phyloP scores from a whole-genome alignment of 1,140 invertebrate species.

The Mya arenaria region DNA sequence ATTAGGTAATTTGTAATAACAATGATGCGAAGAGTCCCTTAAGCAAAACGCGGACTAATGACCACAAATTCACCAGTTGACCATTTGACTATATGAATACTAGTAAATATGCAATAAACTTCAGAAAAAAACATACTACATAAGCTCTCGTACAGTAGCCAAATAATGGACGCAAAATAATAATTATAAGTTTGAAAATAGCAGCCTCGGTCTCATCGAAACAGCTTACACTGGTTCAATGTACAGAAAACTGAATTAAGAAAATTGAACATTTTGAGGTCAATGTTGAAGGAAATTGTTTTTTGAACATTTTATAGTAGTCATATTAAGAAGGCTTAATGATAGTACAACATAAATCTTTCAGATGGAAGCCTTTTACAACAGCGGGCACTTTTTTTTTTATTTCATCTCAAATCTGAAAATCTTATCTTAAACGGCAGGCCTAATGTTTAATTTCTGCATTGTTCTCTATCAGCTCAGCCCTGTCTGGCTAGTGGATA shows the following conservation, averaged over 20 bases:
- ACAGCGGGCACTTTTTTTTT: background rate
- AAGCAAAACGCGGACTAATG: background rate
- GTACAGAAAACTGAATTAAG: background rate
- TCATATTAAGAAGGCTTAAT: constrained; percentile 1
- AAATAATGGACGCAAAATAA: no score
- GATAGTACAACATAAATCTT: constrained; percentile 14
- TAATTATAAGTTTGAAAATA: no score
- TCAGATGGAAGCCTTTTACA: background rate
- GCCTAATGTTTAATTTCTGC: constrained; percentile 1
- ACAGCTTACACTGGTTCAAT: no score
- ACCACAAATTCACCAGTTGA: background rate
- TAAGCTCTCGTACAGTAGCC: no score
- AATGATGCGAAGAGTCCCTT: no score
- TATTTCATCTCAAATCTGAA: constrained; percentile 1
- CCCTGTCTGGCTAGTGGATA: constrained; percentile 19
- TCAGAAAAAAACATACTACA: no score
- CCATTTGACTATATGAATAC: background rate
- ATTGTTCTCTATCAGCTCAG: constrained; percentile 24
- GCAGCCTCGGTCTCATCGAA: no score
- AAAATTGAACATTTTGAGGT: background rate
- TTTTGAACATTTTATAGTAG: background rate
- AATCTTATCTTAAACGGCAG: constrained; percentile 21
- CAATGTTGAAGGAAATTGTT: background rate
- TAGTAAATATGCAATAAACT: no score
- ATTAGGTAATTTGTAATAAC: background rate